These are phyloP conservation scores for Falco berigora DNA, from an alignment of 2,797 vertebrate species.

Conservation along the genomic window DNA sequence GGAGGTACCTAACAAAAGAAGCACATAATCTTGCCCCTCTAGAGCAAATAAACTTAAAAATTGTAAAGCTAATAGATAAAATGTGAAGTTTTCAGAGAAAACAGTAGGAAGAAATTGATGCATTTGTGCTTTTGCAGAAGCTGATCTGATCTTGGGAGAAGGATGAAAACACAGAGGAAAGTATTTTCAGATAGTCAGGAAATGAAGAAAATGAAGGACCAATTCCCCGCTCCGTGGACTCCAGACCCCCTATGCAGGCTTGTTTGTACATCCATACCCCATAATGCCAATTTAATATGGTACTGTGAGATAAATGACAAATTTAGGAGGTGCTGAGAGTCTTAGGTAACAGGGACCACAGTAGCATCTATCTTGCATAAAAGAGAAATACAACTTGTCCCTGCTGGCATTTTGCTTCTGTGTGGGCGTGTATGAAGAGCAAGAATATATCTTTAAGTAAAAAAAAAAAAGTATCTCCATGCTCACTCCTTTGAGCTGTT, in stretches of 20 bases:
- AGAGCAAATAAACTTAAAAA: not conserved
- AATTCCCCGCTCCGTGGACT: not conserved
- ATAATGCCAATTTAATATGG: not conserved
- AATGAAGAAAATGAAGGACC: not conserved
- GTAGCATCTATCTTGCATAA: slow-evolving; percentile 27
- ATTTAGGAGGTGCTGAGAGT: not conserved
- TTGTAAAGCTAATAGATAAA: not conserved
- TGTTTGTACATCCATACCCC: not conserved
- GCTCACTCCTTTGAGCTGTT: not conserved
- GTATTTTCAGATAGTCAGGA: not conserved
- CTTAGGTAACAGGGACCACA: not conserved
- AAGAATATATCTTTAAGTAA: not conserved
- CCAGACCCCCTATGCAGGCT: not conserved
- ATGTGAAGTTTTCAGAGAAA: not conserved
- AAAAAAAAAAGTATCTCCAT: not conserved
- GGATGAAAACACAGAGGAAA: not conserved
- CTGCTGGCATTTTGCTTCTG: slow-evolving; percentile 26
- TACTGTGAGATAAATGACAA: slow-evolving; percentile 1
- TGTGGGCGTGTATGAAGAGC: not conserved
- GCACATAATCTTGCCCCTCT: not conserved
- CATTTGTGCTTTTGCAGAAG: not conserved
- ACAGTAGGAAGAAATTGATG: not conserved
- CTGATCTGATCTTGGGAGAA: not conserved
- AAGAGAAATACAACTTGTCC: slow-evolving; percentile 35
- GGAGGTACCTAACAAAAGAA: fast-evolving